phyloP scores from a whole-genome alignment of 2,113 vertebrate species.

The Gnathonemus echidnorhynchus region DNA sequence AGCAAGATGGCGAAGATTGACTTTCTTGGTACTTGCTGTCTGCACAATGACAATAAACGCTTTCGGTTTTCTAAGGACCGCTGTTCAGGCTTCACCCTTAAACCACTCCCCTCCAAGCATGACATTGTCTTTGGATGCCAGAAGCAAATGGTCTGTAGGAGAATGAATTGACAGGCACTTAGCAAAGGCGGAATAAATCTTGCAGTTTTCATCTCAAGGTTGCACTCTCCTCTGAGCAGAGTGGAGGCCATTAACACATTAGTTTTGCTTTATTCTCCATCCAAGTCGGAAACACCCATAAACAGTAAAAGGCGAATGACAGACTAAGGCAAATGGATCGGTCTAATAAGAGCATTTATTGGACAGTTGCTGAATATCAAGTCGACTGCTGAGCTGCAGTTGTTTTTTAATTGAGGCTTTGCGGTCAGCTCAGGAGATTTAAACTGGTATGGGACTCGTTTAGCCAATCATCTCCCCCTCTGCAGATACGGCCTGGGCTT shows the following conservation, averaged over 20 bases:
- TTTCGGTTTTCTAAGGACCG: not conserved
- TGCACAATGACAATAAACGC: not conserved
- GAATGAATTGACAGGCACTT: constrained; percentile 8
- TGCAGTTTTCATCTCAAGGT: constrained; percentile 1
- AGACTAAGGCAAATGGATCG: constrained; percentile 7
- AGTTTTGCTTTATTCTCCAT: constrained; percentile 8
- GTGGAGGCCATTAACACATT: not conserved
- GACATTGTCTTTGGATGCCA: constrained; percentile 3
- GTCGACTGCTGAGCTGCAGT: not conserved
- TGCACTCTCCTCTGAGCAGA: not conserved
- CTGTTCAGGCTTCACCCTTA: not conserved
- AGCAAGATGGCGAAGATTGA: not conserved
- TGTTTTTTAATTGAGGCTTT: constrained; percentile 10
- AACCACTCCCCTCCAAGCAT: not conserved
- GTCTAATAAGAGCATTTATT: constrained; percentile 9
- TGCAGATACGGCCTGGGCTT: not conserved
- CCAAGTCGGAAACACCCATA: not conserved
- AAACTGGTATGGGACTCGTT: not conserved
- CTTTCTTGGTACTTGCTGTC: not conserved
- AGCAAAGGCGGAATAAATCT: constrained; percentile 10
- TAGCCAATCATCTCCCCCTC: not conserved
- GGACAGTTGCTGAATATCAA: constrained; percentile 15
- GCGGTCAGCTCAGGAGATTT: not conserved
- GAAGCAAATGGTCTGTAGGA: not conserved
- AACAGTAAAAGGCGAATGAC: not conserved